Conservation (phyloP, 2,888 invertebrate species). For the Aromia moschata region DNA sequence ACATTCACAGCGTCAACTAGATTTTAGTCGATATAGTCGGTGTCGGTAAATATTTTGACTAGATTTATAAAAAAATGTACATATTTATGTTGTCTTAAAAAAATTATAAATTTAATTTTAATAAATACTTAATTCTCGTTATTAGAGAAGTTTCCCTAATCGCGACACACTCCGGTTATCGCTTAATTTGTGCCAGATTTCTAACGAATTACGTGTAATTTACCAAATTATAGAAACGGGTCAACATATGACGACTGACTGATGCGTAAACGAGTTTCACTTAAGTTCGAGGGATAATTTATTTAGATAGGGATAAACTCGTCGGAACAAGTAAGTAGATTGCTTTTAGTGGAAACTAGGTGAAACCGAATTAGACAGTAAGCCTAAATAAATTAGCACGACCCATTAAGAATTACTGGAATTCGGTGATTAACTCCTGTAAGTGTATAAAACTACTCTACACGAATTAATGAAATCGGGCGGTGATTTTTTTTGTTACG, state of each 20-base stretch:
- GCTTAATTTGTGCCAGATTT: background rate
- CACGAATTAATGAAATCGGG: background rate
- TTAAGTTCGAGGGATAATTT: conserved; percentile 20
- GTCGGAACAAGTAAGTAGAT: conserved; percentile 30
- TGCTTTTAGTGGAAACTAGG: conserved; percentile 32
- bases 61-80: too few species aligned
- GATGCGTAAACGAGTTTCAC: conserved; percentile 16
- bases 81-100: too few species aligned
- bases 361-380: conserved; percentile 22
- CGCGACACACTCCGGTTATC: too few species aligned
- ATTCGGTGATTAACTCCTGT: conserved; percentile 1
- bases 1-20: too few species aligned
- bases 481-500: too few species aligned
- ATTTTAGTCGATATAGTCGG: too few species aligned
- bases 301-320: conserved; percentile 18
- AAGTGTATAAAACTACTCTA: background rate
- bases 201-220: background rate
- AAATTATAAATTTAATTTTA: too few species aligned
- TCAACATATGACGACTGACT: conserved; percentile 14
- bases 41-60: too few species aligned
- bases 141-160: too few species aligned
- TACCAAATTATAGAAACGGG: conserved; percentile 1
- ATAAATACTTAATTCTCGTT: too few species aligned
- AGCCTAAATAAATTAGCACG: conserved; percentile 14
- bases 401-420: conserved; percentile 11